phyloP scores from a whole-genome alignment of 2,797 vertebrate genomes.

The Gallinago solitaria region DNA sequence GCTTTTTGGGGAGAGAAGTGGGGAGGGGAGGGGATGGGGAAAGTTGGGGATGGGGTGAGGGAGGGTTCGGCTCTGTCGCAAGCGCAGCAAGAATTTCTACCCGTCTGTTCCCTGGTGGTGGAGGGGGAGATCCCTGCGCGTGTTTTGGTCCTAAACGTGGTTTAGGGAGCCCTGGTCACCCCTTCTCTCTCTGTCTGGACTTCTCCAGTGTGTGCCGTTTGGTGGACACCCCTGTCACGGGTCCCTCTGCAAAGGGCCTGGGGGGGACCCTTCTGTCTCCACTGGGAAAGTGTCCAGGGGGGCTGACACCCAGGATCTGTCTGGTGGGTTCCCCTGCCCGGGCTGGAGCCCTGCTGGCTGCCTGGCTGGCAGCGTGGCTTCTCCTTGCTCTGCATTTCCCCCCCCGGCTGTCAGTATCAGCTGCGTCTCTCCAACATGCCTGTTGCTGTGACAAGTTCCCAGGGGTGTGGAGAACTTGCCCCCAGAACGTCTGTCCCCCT shows the following conservation, averaged over 20 bases:
- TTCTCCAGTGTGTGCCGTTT: fast-evolving
- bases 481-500: not conserved
- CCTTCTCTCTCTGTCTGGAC: fast-evolving
- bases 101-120: fast-evolving
- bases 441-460: not conserved
- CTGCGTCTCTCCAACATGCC: not conserved
- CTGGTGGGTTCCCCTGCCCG: not conserved
- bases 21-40: not conserved
- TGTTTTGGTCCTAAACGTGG: not conserved
- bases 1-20: not conserved
- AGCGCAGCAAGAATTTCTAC: not conserved
- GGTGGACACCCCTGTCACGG: not conserved
- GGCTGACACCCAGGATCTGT: not conserved
- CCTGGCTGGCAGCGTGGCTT: not conserved
- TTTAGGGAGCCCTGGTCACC: fast-evolving
- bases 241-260: not conserved
- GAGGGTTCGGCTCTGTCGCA: not conserved
- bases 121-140: not conserved
- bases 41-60: not conserved
- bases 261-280: no score
- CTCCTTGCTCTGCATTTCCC: not conserved
- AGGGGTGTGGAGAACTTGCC: not conserved
- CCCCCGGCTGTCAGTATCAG: not conserved
- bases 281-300: not conserved
- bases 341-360: not conserved